Percentiles rank a stretch among this genome's conserved stretches.
Evolutionary conservation across 2,113 vertebrate species (phyloP).

Genomic region (Tachysurus vachellii): DNA sequence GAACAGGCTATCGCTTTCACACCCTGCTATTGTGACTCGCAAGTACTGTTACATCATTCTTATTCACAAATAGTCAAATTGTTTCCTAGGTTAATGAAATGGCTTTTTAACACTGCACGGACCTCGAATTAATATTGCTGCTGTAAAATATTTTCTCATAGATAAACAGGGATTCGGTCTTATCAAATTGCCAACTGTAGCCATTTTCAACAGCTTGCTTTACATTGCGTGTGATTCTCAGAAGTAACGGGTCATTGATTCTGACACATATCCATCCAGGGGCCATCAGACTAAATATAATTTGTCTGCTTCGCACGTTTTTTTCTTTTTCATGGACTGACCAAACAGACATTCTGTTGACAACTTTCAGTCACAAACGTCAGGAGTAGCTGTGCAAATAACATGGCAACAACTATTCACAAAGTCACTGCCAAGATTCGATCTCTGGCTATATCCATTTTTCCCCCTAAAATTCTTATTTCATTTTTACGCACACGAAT

Average conservation of each 20-base stretch:
- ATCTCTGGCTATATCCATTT: neutral
- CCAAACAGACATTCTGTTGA: constrained; percentile 15
- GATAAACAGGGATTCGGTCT: neutral
- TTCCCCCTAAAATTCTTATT: neutral
- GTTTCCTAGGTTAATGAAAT: neutral
- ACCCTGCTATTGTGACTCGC: neutral
- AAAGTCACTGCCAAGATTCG: neutral
- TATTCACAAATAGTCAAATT: neutral
- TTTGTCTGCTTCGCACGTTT: constrained; percentile 36
- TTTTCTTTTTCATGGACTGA: neutral
- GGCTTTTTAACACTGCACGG: neutral
- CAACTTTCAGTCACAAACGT: constrained; percentile 37
- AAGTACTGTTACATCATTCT: neutral
- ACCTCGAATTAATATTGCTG: neutral
- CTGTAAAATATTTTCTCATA: neutral
- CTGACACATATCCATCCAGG: constrained; percentile 44
- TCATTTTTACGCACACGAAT: neutral
- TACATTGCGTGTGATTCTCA: constrained; percentile 45
- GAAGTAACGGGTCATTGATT: constrained; percentile 48
- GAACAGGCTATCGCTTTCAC: neutral
- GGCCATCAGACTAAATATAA: constrained; percentile 39
- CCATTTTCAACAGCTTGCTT: constrained; percentile 49
- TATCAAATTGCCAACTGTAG: constrained; percentile 34
- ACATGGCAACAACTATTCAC: constrained; percentile 15
- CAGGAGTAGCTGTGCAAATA: constrained; percentile 29